Evolutionary conservation across 2,113 vertebrate species (phyloP).

Genomic region (Passer domesticus): DNA sequence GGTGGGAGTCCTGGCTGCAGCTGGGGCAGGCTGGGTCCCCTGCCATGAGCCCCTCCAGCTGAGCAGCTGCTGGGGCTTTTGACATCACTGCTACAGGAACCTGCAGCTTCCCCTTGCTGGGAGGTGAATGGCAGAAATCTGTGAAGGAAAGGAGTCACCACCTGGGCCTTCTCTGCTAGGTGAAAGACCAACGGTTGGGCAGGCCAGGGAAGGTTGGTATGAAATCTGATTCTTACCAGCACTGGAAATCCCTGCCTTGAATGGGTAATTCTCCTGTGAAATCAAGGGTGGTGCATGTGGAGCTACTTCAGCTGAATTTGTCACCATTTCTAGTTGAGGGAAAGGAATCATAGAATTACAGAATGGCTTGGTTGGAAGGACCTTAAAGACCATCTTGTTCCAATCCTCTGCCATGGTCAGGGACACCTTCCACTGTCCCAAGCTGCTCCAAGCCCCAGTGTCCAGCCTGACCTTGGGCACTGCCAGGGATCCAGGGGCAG

Average conservation of each 20-base stretch:
- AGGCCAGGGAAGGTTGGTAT: conserved; percentile 38
- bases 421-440: background rate
- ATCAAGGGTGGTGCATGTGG: conserved; percentile 20
- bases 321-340: conserved; percentile 21
- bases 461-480: background rate
- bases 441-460: background rate
- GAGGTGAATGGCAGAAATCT: background rate
- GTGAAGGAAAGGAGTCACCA: conserved; percentile 26
- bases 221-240: conserved; percentile 51
- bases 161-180: conserved; percentile 30
- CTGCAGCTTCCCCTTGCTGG: background rate
- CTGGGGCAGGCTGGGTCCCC: background rate
- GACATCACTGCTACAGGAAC: rapidly evolving
- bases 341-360: background rate
- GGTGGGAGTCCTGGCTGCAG: conserved; percentile 3
- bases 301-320: conserved; percentile 16
- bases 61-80: background rate
- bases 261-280: conserved; percentile 52
- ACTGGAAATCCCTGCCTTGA: conserved; percentile 57
- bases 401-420: background rate
- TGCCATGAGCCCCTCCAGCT: background rate
- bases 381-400: background rate
- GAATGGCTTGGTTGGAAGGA: background rate
- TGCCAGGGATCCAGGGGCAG: background rate
- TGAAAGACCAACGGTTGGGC: conserved; percentile 37